A percentile compares a stretch with the other conserved stretches of the same genome.
Conservation (phyloP, 2,888 invertebrate genomes). For the Microchrysa polita region DNA sequence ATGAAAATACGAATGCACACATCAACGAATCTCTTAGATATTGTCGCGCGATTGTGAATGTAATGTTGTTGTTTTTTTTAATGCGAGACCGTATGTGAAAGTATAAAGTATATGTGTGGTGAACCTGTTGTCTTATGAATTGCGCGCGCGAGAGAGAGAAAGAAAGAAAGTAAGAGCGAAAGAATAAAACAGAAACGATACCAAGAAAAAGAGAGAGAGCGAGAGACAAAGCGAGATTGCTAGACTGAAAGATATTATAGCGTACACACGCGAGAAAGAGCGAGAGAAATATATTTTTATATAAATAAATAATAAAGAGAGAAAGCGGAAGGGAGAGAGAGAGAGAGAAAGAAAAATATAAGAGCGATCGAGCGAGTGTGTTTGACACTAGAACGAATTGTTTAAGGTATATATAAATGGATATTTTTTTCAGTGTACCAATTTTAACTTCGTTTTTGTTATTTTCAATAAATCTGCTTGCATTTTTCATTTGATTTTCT, state of each 20-base stretch:
- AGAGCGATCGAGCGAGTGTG: constrained; percentile 22
- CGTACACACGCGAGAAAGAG: not conserved
- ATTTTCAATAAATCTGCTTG: not conserved
- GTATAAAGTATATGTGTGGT: too few species aligned
- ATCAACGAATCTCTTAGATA: too few species aligned
- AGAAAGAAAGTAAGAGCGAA: not conserved
- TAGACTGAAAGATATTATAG: not conserved
- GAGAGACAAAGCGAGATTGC: not conserved
- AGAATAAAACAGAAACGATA: not conserved
- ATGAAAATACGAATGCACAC: not conserved
- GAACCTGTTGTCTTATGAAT: too few species aligned
- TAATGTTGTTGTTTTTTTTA: too few species aligned
- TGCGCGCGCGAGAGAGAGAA: too few species aligned
- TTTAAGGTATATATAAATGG: constrained; percentile 15
- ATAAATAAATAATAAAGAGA: not conserved
- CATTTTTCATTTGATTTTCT: not conserved
- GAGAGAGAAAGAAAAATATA: too few species aligned
- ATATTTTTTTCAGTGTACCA: not conserved
- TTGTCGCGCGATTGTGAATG: too few species aligned
- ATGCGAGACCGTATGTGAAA: too few species aligned
- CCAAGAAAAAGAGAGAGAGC: constrained; percentile 6
- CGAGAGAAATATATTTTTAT: not conserved
- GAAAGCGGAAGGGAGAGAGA: constrained; percentile 4
- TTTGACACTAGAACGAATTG: constrained; percentile 2
- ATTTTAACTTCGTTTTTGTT: not conserved